phyloP scores from a whole-genome alignment of 2,113 vertebrate species.

The Chrysochloris asiatica region DNA sequence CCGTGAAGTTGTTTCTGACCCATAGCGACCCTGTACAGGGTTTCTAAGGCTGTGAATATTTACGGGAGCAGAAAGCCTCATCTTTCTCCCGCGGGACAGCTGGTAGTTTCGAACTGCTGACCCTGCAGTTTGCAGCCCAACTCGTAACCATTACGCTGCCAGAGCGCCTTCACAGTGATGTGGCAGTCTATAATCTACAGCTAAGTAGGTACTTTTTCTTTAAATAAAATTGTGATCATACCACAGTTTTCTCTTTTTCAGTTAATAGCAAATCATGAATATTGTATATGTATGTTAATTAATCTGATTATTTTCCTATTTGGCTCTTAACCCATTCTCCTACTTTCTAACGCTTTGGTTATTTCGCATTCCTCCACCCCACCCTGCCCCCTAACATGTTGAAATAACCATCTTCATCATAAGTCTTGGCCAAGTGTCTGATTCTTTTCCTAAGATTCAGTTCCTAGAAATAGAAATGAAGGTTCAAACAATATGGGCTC shows the following conservation, averaged over 20 bases:
- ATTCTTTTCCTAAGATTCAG: neutral
- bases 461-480: slow-evolving; percentile 26
- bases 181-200: neutral
- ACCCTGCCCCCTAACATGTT: neutral
- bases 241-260: neutral
- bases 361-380: neutral
- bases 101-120: too few relatives aligned
- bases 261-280: neutral
- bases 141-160: too few relatives aligned
- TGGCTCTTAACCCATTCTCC: neutral
- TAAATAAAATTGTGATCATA: neutral
- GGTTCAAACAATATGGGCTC: neutral
- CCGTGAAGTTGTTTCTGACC: too few relatives aligned
- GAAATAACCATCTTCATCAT: neutral
- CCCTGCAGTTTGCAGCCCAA: too few relatives aligned
- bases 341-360: neutral
- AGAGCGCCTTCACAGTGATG: neutral
- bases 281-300: neutral
- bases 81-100: too few relatives aligned
- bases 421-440: neutral
- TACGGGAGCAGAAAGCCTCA: too few relatives aligned
- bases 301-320: neutral
- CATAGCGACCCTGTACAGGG: too few relatives aligned
- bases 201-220: neutral
- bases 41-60: too few relatives aligned